phyloP scores from a whole-genome alignment of 2,797 vertebrate species.

The Decapterus maruadsi region DNA sequence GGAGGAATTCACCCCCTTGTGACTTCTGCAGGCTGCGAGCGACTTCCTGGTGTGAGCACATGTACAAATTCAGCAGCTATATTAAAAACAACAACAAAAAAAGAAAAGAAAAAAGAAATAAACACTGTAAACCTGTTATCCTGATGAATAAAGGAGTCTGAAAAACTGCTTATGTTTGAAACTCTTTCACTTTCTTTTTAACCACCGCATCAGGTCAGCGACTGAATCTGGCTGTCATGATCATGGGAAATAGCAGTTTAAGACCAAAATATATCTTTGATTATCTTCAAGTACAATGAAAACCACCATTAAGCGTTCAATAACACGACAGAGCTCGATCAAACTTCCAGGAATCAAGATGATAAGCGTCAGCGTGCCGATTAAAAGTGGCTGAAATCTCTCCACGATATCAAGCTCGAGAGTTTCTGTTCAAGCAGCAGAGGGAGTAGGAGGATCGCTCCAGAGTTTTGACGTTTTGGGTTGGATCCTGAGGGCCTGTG shows the following conservation, averaged over 20 bases:
- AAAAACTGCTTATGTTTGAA: slow-evolving; percentile 6
- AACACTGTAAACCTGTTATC: not conserved
- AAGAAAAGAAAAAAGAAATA: not conserved
- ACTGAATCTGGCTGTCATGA: not conserved
- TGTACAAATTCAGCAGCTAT: not conserved
- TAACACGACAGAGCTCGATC: not conserved
- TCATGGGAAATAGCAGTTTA: not conserved
- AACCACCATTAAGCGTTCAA: not conserved
- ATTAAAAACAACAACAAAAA: not conserved
- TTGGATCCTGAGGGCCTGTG: not conserved
- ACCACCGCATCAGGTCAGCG: not conserved
- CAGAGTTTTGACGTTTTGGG: not conserved
- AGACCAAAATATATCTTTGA: too few species aligned
- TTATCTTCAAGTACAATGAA: too few species aligned
- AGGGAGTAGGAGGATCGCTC: not conserved
- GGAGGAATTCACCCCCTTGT: not conserved
- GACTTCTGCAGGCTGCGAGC: slow-evolving; percentile 16
- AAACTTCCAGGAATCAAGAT: not conserved
- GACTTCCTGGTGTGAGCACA: slow-evolving; percentile 2
- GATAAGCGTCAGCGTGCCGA: not conserved
- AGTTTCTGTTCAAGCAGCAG: not conserved
- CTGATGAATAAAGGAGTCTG: slow-evolving; percentile 26
- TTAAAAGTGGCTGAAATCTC: not conserved
- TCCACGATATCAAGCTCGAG: not conserved
- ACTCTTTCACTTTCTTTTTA: not conserved